Conservation (phyloP, 2,888 invertebrate species). For the Agriopis leucophaearia region DNA sequence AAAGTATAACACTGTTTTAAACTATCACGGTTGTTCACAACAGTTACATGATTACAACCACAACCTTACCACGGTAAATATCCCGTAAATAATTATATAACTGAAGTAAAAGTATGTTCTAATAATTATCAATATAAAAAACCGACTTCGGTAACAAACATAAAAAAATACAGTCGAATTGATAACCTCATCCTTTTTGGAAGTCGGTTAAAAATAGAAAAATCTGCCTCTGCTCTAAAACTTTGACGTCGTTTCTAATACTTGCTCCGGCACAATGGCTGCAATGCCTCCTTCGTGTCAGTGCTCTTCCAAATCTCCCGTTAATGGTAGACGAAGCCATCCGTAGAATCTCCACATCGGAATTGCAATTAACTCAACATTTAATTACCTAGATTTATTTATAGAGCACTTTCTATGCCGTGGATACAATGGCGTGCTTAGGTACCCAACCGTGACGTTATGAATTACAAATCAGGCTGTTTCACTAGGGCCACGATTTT, state of each 20-base stretch:
- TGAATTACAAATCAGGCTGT: slow-evolving; percentile 64
- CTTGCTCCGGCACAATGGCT: neutral
- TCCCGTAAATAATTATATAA: too few species aligned
- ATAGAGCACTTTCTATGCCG: slow-evolving; percentile 51
- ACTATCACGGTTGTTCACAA: too few species aligned
- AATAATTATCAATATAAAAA: too few species aligned
- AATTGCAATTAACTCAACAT: slow-evolving; percentile 49
- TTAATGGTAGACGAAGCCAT: slow-evolving; percentile 25
- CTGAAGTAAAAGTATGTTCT: too few species aligned
- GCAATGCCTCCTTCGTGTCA: slow-evolving; percentile 21
- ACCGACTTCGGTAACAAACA: too few species aligned
- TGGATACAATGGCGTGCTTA: slow-evolving; percentile 49
- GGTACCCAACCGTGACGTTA: slow-evolving; percentile 61
- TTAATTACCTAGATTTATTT: slow-evolving; percentile 48
- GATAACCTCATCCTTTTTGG: too few species aligned
- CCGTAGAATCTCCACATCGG: slow-evolving; percentile 33
- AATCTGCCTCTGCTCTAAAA: neutral
- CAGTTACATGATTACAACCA: too few species aligned
- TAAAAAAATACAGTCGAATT: too few species aligned
- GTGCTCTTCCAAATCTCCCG: slow-evolving; percentile 32
- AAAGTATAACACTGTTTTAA: too few species aligned
- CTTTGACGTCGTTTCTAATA: neutral
- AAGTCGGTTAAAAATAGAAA: neutral
- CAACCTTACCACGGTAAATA: too few species aligned
- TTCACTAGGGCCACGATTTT: slow-evolving; percentile 57